Evolutionary conservation across 2,113 vertebrate genomes (phyloP).

Genomic region (Otocyon megalotis): DNA sequence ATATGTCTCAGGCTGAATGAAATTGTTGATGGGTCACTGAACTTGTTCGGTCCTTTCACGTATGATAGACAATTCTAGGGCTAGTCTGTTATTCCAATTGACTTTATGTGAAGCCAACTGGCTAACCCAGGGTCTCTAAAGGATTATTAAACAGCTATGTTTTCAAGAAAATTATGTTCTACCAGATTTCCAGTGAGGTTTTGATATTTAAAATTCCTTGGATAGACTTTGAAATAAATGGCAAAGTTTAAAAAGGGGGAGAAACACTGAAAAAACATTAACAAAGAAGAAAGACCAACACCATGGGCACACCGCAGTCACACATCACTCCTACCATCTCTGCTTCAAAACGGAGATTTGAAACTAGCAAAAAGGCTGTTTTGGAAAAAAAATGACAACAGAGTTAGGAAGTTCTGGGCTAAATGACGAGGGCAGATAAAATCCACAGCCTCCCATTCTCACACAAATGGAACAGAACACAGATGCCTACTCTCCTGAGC

Average conservation of each 20-base stretch:
- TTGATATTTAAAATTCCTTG: slow-evolving; percentile 50
- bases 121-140: background rate
- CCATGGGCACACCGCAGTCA: background rate
- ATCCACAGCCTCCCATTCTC: slow-evolving; percentile 56
- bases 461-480: background rate
- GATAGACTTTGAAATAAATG: slow-evolving; percentile 52
- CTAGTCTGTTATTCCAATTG: background rate
- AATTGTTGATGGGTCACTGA: background rate
- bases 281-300: slow-evolving; percentile 46
- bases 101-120: background rate
- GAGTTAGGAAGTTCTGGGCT: slow-evolving; percentile 32
- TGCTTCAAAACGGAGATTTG: background rate
- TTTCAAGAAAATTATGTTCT: slow-evolving; percentile 55
- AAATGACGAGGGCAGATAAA: slow-evolving; percentile 40
- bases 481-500: background rate
- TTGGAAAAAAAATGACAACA: background rate
- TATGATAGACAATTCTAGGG: background rate
- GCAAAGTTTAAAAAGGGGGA: background rate
- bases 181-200: slow-evolving; percentile 49
- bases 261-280: slow-evolving; percentile 20
- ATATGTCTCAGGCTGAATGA: background rate
- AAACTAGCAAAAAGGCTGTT: background rate
- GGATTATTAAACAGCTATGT: slow-evolving; percentile 36
- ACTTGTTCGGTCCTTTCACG: background rate
- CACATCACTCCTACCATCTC: slow-evolving; percentile 34